These are phyloP conservation scores for Pholis gunnellus DNA, from an alignment of 2,113 vertebrate species.

Conservation along the genomic window DNA sequence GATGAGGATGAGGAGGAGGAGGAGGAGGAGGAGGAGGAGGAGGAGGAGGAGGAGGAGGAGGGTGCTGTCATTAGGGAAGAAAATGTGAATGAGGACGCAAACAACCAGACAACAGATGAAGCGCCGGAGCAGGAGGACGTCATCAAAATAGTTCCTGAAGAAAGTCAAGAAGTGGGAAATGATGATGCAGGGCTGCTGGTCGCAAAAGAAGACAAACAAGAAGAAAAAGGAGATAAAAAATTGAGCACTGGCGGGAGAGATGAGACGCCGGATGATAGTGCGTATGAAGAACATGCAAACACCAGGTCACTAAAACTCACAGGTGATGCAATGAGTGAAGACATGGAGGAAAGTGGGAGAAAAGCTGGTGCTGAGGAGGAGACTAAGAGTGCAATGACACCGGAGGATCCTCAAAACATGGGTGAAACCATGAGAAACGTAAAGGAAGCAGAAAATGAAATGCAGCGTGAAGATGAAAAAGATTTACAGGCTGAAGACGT, in stretches of 20 bases:
- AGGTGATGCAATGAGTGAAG: neutral
- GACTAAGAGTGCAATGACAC: neutral
- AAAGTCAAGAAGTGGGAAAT: slow-evolving; percentile 15
- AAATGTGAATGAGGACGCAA: neutral
- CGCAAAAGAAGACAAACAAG: neutral
- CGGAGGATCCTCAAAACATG: neutral
- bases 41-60: neutral
- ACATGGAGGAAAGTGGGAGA: neutral
- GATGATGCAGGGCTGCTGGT: neutral
- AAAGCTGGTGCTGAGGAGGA: neutral
- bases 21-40: neutral
- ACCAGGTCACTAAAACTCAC: neutral
- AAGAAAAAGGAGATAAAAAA: neutral
- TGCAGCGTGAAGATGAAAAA: neutral
- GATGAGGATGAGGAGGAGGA: neutral
- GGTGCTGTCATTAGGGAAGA: neutral
- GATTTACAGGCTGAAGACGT: slow-evolving; percentile 3
- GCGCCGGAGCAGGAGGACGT: neutral
- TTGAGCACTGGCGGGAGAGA: neutral
- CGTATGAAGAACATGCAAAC: neutral
- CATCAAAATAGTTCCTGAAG: slow-evolving; percentile 6
- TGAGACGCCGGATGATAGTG: neutral
- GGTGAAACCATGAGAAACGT: neutral
- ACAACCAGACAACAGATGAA: slow-evolving; percentile 11
- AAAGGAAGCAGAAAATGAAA: slow-evolving; percentile 21